phyloP scores from a whole-genome alignment of 2,113 vertebrate species.

The Notiomystis cincta region DNA sequence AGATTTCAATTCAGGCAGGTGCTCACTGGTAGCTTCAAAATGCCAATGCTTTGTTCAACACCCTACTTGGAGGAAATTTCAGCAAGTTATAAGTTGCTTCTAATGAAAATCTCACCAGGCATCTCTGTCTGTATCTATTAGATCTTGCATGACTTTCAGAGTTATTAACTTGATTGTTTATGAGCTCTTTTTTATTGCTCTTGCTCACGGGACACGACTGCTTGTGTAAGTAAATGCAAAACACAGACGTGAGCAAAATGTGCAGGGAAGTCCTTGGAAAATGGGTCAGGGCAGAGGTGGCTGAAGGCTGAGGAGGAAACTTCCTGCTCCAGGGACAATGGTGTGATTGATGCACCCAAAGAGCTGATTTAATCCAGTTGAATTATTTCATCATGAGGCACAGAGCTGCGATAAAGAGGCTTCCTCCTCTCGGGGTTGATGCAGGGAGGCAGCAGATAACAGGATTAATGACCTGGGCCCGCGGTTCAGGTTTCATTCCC shows the following conservation, averaged over 20 bases:
- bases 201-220: not conserved
- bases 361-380: slow-evolving; percentile 49
- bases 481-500: slow-evolving; percentile 14
- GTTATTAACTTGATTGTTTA: not conserved
- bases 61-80: not conserved
- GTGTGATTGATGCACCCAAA: slow-evolving; percentile 29
- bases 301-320: slow-evolving; percentile 36
- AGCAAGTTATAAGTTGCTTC: not conserved
- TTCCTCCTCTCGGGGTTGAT: slow-evolving; percentile 44
- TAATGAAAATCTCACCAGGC: not conserved
- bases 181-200: not conserved
- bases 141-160: not conserved
- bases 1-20: not conserved
- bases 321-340: slow-evolving; percentile 54
- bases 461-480: slow-evolving; percentile 54
- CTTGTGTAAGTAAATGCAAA: not conserved
- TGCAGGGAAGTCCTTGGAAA: slow-evolving; percentile 53
- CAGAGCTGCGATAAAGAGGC: slow-evolving; percentile 16
- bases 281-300: slow-evolving; percentile 50
- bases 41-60: not conserved
- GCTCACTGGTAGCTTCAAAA: not conserved
- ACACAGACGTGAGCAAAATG: not conserved
- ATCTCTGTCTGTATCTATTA: not conserved
- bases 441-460: slow-evolving; percentile 60
- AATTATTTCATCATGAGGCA: slow-evolving; percentile 57